Percentiles rank a stretch among this genome's conserved stretches.
These are phyloP conservation scores for Chelon labrosus DNA, from an alignment of 2,797 vertebrate species.

Conservation along the genomic window DNA sequence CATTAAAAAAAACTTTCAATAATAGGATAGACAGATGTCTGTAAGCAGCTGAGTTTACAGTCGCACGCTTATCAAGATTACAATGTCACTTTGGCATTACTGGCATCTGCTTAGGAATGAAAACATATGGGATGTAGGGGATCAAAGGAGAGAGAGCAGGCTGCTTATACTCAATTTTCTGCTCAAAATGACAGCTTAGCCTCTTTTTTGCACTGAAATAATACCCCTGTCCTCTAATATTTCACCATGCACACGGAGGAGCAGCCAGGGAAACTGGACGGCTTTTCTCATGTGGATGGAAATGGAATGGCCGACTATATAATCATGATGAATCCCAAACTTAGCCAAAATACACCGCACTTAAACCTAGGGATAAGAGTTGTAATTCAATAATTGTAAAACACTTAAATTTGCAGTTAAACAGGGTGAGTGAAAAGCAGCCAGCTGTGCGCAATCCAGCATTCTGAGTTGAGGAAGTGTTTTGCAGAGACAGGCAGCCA, in stretches of 20 bases:
- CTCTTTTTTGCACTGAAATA: slow-evolving; percentile 47
- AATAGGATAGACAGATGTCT: slow-evolving; percentile 53
- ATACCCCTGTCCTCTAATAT: slow-evolving; percentile 45
- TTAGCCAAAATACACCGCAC: neutral
- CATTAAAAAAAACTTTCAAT: slow-evolving; percentile 11
- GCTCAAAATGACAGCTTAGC: slow-evolving; percentile 60
- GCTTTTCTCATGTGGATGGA: slow-evolving; percentile 26
- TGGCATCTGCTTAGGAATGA: slow-evolving; percentile 49
- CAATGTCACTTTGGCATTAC: slow-evolving; percentile 59
- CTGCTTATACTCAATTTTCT: slow-evolving; percentile 50
- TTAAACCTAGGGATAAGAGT: neutral
- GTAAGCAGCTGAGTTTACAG: slow-evolving; percentile 55
- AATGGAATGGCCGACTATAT: slow-evolving; percentile 22
- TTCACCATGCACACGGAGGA: slow-evolving; percentile 30
- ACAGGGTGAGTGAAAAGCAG: neutral
- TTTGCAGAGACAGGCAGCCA: slow-evolving; percentile 5
- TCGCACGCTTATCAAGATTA: slow-evolving; percentile 60
- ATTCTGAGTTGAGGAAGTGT: neutral
- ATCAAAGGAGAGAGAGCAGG: slow-evolving; percentile 50
- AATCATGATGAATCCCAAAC: neutral
- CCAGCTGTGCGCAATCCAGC: neutral
- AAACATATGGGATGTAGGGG: slow-evolving; percentile 57
- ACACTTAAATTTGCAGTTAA: neutral
- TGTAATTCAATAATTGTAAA: neutral
- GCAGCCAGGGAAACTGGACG: neutral